phyloP scores from a whole-genome alignment of 1,140 invertebrate genomes.

The Drosophila bipectinata region DNA sequence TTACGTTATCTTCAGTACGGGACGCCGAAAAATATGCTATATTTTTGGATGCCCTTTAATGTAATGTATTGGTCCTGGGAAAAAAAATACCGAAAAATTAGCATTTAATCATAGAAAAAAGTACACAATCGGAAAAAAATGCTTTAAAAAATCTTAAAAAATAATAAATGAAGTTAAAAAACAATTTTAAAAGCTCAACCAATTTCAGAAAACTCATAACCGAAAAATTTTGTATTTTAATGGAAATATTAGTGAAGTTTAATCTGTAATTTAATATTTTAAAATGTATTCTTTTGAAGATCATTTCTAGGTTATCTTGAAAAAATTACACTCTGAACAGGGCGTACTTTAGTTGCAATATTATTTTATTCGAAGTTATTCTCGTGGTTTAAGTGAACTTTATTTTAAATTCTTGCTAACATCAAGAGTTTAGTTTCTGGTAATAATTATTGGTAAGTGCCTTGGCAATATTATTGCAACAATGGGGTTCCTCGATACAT shows the following conservation, averaged over 20 bases:
- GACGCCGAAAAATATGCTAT: no score
- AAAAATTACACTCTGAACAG: constrained; percentile 2
- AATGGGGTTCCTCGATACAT: constrained; percentile 48
- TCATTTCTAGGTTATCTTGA: no score
- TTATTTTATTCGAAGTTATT: constrained; percentile 11
- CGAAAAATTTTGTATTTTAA: no score
- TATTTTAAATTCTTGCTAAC: constrained; percentile 52
- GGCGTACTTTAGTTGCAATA: constrained; percentile 13
- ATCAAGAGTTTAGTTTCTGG: constrained; percentile 55
- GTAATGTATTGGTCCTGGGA: no score
- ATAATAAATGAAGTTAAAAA: no score
- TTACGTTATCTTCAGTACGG: no score
- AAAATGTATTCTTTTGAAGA: background rate
- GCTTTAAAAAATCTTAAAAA: background rate
- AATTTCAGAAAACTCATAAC: no score
- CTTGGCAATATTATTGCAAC: constrained; percentile 58
- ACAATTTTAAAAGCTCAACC: no score
- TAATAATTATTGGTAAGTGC: constrained; percentile 41
- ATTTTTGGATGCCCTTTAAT: no score
- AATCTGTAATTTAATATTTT: no score
- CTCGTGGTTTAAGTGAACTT: constrained; percentile 10
- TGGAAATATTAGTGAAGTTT: no score
- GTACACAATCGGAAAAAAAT: background rate
- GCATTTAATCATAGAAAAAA: background rate
- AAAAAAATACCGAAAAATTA: no score